A percentile compares a stretch with the other conserved stretches of the same genome.
Conservation (phyloP, 2,888 invertebrate genomes). For the Rhingia rostrata region DNA sequence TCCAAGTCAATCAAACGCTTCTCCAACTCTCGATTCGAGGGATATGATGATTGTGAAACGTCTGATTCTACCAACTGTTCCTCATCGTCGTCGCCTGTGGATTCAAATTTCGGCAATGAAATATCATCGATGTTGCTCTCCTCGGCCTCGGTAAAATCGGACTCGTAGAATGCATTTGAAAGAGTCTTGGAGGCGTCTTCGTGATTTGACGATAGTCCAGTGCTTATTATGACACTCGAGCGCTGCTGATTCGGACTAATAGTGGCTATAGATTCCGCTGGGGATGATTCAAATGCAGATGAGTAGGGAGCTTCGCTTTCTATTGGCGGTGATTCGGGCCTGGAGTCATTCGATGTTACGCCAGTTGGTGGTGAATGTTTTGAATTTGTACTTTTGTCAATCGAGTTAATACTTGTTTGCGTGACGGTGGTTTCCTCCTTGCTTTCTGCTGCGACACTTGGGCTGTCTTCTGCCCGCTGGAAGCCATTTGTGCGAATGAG, state of each 20-base stretch:
- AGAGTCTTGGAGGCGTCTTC: slow-evolving; percentile 25
- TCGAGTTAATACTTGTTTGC: slow-evolving; percentile 65
- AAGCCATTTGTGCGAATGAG: slow-evolving; percentile 16
- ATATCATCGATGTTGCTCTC: slow-evolving; percentile 78
- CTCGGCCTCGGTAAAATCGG: slow-evolving; percentile 75
- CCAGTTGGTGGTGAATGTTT: slow-evolving; percentile 62
- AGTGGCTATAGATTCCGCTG: neutral
- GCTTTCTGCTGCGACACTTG: slow-evolving; percentile 16
- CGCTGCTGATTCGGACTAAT: slow-evolving; percentile 43
- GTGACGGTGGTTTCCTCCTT: slow-evolving; percentile 25
- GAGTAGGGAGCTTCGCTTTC: slow-evolving; percentile 46
- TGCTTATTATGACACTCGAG: slow-evolving; percentile 55
- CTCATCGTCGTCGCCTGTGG: slow-evolving; percentile 73
- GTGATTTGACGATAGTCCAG: slow-evolving; percentile 15
- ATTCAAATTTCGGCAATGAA: slow-evolving; percentile 78
- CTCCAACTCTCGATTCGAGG: slow-evolving; percentile 70
- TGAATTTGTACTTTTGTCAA: slow-evolving; percentile 73
- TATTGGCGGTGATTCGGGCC: slow-evolving; percentile 14
- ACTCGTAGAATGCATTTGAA: slow-evolving; percentile 73
- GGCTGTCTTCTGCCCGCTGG: neutral
- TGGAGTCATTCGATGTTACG: slow-evolving; percentile 15
- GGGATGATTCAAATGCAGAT: slow-evolving; percentile 33
- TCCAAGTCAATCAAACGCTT: slow-evolving; percentile 76
- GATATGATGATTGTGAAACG: neutral
- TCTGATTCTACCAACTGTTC: neutral